Evolutionary conservation across 1,140 invertebrate species (phyloP).

Genomic region (Hypothenemus hampei): DNA sequence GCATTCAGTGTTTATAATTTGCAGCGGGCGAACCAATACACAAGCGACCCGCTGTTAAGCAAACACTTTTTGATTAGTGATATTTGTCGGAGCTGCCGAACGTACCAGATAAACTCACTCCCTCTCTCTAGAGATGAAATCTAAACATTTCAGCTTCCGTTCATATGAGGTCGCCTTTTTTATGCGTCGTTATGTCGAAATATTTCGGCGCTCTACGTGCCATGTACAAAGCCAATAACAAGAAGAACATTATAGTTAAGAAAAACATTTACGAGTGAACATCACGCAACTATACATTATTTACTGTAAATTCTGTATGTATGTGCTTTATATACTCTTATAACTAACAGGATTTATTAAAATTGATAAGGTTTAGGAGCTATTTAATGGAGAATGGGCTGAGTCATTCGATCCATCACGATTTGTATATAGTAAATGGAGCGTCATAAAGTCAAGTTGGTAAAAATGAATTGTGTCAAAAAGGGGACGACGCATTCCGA

Average conservation of each 20-base stretch:
- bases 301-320: too few relatives aligned
- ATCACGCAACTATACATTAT: too few relatives aligned
- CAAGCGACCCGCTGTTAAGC: conserved; percentile 12
- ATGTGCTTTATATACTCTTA: too few relatives aligned
- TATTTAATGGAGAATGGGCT: too few relatives aligned
- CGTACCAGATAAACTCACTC: conserved; percentile 19
- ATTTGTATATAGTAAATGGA: conserved; percentile 3
- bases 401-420: neutral
- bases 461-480: conserved; percentile 20
- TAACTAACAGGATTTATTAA: too few relatives aligned
- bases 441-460: conserved; percentile 9
- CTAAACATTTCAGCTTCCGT: conserved; percentile 12
- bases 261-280: too few relatives aligned
- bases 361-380: too few relatives aligned
- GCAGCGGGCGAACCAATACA: conserved; percentile 18
- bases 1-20: conserved; percentile 20
- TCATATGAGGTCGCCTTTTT: neutral
- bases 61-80: conserved; percentile 25
- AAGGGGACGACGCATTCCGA: conserved; percentile 6
- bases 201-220: too few relatives aligned
- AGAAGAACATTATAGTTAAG: too few relatives aligned
- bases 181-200: too few relatives aligned
- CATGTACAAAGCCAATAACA: too few relatives aligned
- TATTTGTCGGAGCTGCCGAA: conserved; percentile 20
- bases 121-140: conserved; percentile 16